Base-by-base conservation (phyloP, 2,888 invertebrate genomes). In the Nemotelus nigrinus region DNA sequence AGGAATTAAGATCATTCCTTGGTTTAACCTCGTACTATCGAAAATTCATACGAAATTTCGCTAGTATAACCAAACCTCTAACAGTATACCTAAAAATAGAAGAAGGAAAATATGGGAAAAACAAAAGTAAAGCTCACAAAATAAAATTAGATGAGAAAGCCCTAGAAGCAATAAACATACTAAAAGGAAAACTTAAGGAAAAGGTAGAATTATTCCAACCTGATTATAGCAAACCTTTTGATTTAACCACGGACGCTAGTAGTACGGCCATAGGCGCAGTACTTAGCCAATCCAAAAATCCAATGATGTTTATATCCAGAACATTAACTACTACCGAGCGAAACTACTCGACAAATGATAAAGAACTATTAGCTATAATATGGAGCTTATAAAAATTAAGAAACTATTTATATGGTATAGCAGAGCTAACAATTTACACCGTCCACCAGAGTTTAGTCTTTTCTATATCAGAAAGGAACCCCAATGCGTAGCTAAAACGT, bases 381-480 rank as follows among this genome's bases (percentile, higher is more conserved):
- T 85, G 83, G 84, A 83, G 84, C 0, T 79, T 82, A 3, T 85
- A 85, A 79, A 83, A 82, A 50, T 84, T 86, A 7, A 77, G 85
- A 67, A 85, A 85, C 3, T 86, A 85, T 43, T n/a, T n/a, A n/a
- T n/a, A n/a, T n/a, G n/a, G n/a, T n/a, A n/a, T n/a, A n/a, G n/a
- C n/a, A n/a, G n/a, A 80, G 55, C 25, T 82, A 1, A 80, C 80
- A 75, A 82, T 82, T n/a, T 79, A 68, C 39, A 81, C 81, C 2
- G 79, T 80, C 44, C 80, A 79, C 8, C 78, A 81, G 50, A 78
- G 80, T 3, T 64, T 81, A 2, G 80, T 80, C 5, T 81, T 81
- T 68, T 76, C 79, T 4, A 75, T 82, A 43, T 78, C 79, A 6
- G 78, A 81, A 44, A 78, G 78, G 78, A 81, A 45, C 67, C 79